A percentile compares a stretch with the other conserved stretches of the same genome.
Evolutionary conservation across 2,888 invertebrate genomes (phyloP).

Genomic region (Neoitamus cyanurus): DNA sequence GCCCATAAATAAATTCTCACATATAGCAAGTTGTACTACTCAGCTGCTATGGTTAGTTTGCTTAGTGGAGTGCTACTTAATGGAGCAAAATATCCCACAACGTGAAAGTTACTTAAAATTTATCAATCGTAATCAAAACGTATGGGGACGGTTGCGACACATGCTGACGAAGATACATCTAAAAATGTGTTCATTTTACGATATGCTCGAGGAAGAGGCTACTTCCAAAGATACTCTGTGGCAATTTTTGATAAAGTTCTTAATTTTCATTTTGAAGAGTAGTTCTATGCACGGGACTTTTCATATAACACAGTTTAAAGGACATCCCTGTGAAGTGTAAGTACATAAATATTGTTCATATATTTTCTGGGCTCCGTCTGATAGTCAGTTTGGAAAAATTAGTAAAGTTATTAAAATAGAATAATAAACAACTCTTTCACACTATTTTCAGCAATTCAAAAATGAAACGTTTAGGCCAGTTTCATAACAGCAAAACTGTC

Average conservation of each 20-base stretch:
- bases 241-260: constrained; percentile 35
- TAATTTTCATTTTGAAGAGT: constrained; percentile 23
- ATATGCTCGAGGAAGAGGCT: constrained; percentile 30
- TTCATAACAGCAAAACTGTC: no score
- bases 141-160: constrained; percentile 21
- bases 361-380: background rate
- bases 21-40: background rate
- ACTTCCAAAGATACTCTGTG: background rate
- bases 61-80: background rate
- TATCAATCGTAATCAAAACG: constrained; percentile 41
- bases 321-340: constrained; percentile 49
- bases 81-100: background rate
- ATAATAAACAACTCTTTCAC: no score
- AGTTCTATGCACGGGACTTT: constrained; percentile 48
- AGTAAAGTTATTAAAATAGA: no score
- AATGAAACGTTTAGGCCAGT: no score
- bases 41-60: background rate
- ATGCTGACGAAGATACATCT: constrained; percentile 33
- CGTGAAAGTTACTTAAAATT: constrained; percentile 41
- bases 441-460: no score
- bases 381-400: no score
- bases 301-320: constrained; percentile 36
- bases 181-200: constrained; percentile 24
- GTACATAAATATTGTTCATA: background rate
- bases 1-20: background rate